Evolutionary conservation across 2,888 invertebrate species (phyloP).

Genomic region (Rhamnusium bicolor): DNA sequence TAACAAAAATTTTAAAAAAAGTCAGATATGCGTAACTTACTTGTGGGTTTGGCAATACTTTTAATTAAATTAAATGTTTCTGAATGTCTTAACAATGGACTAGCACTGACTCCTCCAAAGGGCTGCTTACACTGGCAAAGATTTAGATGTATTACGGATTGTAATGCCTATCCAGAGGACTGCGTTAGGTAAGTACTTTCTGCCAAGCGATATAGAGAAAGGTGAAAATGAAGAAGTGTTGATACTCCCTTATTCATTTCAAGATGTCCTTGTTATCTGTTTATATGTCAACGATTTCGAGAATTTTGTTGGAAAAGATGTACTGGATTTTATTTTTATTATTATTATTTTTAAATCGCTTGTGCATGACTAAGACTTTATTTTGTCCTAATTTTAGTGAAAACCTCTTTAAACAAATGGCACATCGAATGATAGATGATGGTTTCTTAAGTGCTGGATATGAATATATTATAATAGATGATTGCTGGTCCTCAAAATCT

Average conservation of each 20-base stretch:
- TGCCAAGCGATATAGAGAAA: too few species aligned
- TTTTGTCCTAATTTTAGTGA: constrained; percentile 72
- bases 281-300: too few species aligned
- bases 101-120: constrained; percentile 81
- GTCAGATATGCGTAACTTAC: too few species aligned
- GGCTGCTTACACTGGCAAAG: constrained; percentile 83
- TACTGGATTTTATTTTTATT: too few species aligned
- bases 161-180: constrained; percentile 73
- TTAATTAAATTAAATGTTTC: not conserved
- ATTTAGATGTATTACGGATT: constrained; percentile 78
- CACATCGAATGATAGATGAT: constrained; percentile 74
- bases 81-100: constrained; percentile 73
- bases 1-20: too few species aligned
- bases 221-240: too few species aligned
- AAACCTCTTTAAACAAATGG: constrained; percentile 73
- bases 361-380: too few species aligned
- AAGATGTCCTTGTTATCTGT: too few species aligned
- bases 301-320: too few species aligned
- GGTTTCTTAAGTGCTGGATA: constrained; percentile 77
- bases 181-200: constrained; percentile 57
- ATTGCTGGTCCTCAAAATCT: constrained; percentile 76
- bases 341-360: too few species aligned
- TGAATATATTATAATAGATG: constrained; percentile 76
- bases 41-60: too few species aligned
- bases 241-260: not conserved